Percentiles rank a stretch among this genome's conserved stretches.
These are phyloP conservation scores for Gortyna flavago DNA, from an alignment of 2,888 invertebrate genomes.

Conservation along the genomic window DNA sequence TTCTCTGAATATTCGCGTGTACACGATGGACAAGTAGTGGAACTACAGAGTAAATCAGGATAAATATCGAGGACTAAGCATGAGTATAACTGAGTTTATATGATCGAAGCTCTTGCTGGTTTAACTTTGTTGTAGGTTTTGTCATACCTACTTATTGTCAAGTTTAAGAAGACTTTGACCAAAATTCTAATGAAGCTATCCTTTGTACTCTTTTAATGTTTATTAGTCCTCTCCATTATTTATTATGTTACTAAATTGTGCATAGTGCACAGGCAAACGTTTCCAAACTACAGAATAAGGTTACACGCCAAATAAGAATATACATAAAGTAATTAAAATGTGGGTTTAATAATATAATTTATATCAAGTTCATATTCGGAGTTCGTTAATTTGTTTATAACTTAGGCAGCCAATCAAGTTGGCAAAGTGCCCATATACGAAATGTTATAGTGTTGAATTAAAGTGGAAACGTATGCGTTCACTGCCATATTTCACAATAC, in stretches of 20 bases:
- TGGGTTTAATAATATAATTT: constrained; percentile 48
- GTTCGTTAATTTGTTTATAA: constrained; percentile 46
- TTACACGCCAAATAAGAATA: constrained; percentile 19
- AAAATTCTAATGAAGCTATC: not conserved
- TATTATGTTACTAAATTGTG: constrained; percentile 19
- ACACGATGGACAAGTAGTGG: too few species aligned
- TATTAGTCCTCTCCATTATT: not conserved
- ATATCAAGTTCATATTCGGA: constrained; percentile 46
- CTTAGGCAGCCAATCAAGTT: constrained; percentile 42
- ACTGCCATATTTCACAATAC: constrained; percentile 53
- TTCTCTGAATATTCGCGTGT: too few species aligned
- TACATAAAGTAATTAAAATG: constrained; percentile 35
- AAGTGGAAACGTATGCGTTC: constrained; percentile 37
- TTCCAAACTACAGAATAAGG: constrained; percentile 31
- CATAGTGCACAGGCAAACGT: not conserved
- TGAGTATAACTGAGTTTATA: constrained; percentile 44
- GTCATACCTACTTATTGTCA: not conserved
- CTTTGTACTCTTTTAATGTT: not conserved
- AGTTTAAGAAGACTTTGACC: not conserved
- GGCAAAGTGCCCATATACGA: constrained; percentile 36
- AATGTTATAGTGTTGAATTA: constrained; percentile 27
- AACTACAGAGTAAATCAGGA: too few species aligned
- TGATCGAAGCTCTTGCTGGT: not conserved
- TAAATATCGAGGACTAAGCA: too few species aligned
- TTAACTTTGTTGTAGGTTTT: constrained; percentile 1